Percentiles rank a stretch among this genome's conserved stretches.
Conservation (phyloP, 2,113 vertebrate species). For the Stomatorhinus ivindoensis region DNA sequence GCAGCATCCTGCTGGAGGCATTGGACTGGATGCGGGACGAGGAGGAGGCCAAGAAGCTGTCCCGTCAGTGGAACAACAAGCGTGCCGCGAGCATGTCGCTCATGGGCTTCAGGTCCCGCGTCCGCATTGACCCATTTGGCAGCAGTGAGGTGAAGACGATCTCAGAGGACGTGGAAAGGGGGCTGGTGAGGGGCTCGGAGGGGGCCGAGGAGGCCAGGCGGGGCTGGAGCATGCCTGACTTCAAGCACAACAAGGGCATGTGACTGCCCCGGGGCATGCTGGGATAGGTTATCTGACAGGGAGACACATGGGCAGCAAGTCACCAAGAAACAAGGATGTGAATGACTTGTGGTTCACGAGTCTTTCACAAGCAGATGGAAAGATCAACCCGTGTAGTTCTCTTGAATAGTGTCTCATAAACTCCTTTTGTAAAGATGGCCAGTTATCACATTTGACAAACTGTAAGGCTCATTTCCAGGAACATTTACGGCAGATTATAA, state of each 20-base stretch:
- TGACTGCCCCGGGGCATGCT: background rate
- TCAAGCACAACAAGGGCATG: constrained; percentile 63
- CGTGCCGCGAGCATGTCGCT: constrained; percentile 73
- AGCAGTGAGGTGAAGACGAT: constrained; percentile 81
- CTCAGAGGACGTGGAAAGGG: constrained; percentile 85
- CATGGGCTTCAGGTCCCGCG: constrained; percentile 70
- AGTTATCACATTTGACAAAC: background rate
- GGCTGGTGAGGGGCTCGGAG: constrained; percentile 54
- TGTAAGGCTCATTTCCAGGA: background rate
- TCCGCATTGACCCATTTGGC: constrained; percentile 82
- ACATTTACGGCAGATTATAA: background rate
- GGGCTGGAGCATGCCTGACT: constrained; percentile 89
- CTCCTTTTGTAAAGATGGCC: background rate
- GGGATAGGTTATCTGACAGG: background rate
- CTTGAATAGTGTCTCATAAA: background rate
- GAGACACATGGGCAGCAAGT: background rate
- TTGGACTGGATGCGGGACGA: constrained; percentile 78
- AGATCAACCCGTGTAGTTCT: background rate
- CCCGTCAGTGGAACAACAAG: constrained; percentile 82
- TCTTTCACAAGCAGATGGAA: background rate
- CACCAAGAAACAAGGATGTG: background rate
- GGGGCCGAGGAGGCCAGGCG: constrained; percentile 52
- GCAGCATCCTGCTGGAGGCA: constrained; percentile 74
- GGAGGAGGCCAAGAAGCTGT: constrained; percentile 71
- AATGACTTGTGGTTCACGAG: too few relatives aligned